Conservation (phyloP, 2,797 vertebrate species). For the Cryptoblepharus egeriae region DNA sequence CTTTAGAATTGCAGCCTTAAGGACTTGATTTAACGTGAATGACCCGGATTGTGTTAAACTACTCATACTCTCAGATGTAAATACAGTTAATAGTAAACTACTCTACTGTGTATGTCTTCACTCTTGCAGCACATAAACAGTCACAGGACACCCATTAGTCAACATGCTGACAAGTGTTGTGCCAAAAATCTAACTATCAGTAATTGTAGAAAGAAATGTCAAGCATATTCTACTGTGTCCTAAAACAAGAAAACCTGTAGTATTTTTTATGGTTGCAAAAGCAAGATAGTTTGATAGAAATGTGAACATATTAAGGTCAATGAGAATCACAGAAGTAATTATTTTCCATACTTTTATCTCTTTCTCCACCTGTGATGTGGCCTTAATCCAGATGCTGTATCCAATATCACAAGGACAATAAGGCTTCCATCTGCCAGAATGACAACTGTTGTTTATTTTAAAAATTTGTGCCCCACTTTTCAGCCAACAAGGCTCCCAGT, state of each 20-base stretch:
- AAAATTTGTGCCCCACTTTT: too few species aligned
- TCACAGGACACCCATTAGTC: too few species aligned
- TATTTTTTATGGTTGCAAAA: conserved; percentile 12
- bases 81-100: too few species aligned
- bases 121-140: too few species aligned
- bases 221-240: neutral
- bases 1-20: too few species aligned
- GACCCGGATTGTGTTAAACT: too few species aligned
- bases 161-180: too few species aligned
- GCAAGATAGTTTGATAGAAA: conserved; percentile 26
- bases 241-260: neutral
- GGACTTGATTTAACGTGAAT: too few species aligned
- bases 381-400: neutral
- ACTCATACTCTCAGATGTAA: too few species aligned
- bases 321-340: neutral
- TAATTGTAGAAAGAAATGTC: conserved; percentile 3
- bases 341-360: neutral
- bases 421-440: neutral
- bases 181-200: conserved; percentile 22
- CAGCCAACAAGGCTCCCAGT: too few species aligned
- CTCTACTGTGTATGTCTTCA: too few species aligned
- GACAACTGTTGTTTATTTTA: neutral
- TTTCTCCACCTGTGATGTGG: neutral
- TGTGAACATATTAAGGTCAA: neutral
- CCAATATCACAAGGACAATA: neutral